A percentile compares a stretch with the other conserved stretches of the same genome.
phyloP scores from a whole-genome alignment of 2,888 invertebrate genomes.

The Ectobius pallidus region DNA sequence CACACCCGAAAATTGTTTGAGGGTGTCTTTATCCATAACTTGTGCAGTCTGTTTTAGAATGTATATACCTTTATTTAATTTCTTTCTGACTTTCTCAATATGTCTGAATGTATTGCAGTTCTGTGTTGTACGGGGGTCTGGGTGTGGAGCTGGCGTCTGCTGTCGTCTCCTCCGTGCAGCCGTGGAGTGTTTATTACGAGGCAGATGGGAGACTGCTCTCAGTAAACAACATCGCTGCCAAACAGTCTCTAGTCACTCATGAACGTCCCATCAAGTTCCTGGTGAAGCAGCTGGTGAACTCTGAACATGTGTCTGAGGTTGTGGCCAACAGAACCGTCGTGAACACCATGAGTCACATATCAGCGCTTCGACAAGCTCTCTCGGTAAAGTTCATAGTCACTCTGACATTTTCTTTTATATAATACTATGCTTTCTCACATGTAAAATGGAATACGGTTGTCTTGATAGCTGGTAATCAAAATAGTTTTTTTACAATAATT shows the following conservation, averaged over 20 bases:
- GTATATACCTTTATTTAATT: too few relatives aligned
- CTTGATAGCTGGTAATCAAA: too few relatives aligned
- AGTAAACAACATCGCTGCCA: constrained; percentile 52
- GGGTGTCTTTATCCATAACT: too few relatives aligned
- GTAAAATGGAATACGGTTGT: too few relatives aligned
- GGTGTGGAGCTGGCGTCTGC: constrained; percentile 58
- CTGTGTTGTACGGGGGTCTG: constrained; percentile 58
- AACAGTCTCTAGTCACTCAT: constrained; percentile 50
- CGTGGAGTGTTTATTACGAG: constrained; percentile 53
- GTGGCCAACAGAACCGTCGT: constrained; percentile 51
- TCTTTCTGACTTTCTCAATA: too few relatives aligned
- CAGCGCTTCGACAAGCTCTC: constrained; percentile 52
- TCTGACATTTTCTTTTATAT: too few relatives aligned
- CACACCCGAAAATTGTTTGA: too few relatives aligned
- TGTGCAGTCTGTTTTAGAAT: too few relatives aligned
- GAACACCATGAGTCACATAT: constrained; percentile 50
- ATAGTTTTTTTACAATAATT: too few relatives aligned
- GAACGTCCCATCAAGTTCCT: constrained; percentile 47
- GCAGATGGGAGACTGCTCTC: constrained; percentile 55
- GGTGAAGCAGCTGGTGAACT: constrained; percentile 46
- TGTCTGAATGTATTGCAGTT: too few relatives aligned
- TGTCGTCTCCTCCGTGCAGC: constrained; percentile 56
- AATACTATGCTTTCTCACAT: too few relatives aligned
- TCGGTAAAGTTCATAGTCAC: constrained; percentile 51
- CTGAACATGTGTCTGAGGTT: constrained; percentile 46